A percentile compares a stretch with the other conserved stretches of the same genome.
Conservation (phyloP, 2,797 vertebrate genomes). For the Oreonectes daqikongensis region DNA sequence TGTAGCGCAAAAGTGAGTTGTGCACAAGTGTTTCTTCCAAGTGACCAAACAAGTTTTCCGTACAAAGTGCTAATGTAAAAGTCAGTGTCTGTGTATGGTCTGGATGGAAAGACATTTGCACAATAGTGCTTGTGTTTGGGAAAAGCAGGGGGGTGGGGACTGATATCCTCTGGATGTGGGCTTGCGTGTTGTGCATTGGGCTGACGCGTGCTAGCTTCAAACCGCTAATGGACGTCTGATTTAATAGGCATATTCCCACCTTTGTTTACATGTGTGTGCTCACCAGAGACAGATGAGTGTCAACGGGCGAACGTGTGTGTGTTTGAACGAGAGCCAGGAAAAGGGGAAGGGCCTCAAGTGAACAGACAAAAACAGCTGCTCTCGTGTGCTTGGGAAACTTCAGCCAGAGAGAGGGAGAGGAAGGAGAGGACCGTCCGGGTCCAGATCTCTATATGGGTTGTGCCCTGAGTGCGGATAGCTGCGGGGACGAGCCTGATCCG, state of each 20-base stretch:
- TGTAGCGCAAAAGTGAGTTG: neutral
- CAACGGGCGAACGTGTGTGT: constrained; percentile 57
- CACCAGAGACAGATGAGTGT: constrained; percentile 43
- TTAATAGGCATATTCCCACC: constrained; percentile 40
- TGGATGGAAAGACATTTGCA: constrained; percentile 30
- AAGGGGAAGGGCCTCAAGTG: constrained; percentile 76
- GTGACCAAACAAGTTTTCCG: too few relatives aligned
- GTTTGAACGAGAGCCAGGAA: constrained; percentile 71
- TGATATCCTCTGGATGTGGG: constrained; percentile 41
- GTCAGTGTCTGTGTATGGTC: neutral
- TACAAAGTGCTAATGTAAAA: neutral
- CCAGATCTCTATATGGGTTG: constrained; percentile 78
- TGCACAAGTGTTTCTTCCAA: constrained; percentile 37
- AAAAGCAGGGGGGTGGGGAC: constrained; percentile 37
- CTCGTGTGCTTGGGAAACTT: constrained; percentile 63
- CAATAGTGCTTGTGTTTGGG: constrained; percentile 43
- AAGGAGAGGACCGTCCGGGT: constrained; percentile 51
- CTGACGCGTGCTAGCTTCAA: constrained; percentile 29
- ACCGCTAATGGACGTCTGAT: constrained; percentile 38
- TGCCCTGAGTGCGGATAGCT: constrained; percentile 75
- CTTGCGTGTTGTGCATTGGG: constrained; percentile 25
- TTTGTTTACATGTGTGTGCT: constrained; percentile 36
- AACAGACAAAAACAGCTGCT: constrained; percentile 84
- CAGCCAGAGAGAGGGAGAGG: constrained; percentile 47
- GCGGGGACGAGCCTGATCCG: constrained; percentile 72